These are phyloP conservation scores for Pherbina coryleti DNA, from an alignment of 2,888 invertebrate species.

Conservation along the genomic window DNA sequence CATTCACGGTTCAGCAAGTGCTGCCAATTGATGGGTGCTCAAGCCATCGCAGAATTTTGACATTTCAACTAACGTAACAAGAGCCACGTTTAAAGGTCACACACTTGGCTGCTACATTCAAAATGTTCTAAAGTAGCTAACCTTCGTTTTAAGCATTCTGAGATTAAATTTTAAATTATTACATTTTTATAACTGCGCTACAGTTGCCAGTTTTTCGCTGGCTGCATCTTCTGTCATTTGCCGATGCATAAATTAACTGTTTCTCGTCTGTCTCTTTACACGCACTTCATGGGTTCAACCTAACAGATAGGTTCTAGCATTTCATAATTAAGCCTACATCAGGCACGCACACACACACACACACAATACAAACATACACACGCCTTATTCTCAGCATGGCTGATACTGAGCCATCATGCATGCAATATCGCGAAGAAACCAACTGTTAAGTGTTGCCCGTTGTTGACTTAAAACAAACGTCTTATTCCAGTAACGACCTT, in stretches of 20 bases:
- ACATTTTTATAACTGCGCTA: constrained; percentile 2
- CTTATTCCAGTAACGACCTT: constrained; percentile 64
- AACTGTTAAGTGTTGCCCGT: constrained; percentile 21
- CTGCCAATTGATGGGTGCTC: not conserved
- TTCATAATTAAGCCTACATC: too few relatives aligned
- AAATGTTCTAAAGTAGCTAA: too few relatives aligned
- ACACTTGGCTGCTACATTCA: too few relatives aligned
- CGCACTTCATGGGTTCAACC: not conserved
- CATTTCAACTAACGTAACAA: not conserved
- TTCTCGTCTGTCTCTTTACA: not conserved
- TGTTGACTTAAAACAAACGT: constrained; percentile 53
- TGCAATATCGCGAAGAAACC: not conserved
- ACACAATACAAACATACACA: too few relatives aligned
- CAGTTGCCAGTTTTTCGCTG: not conserved
- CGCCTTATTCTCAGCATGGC: not conserved
- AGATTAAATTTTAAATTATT: constrained; percentile 34
- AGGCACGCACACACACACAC: not conserved
- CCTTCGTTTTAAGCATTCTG: not conserved
- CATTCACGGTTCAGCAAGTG: constrained; percentile 10
- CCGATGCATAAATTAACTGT: constrained; percentile 13
- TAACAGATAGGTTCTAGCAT: too few relatives aligned
- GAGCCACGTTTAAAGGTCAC: not conserved
- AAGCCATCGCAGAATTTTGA: not conserved
- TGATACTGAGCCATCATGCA: not conserved
- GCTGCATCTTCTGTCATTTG: not conserved